Percentiles rank a stretch among this genome's conserved stretches.
phyloP scores from a whole-genome alignment of 2,113 vertebrate species.

The Taxidea taxus region DNA sequence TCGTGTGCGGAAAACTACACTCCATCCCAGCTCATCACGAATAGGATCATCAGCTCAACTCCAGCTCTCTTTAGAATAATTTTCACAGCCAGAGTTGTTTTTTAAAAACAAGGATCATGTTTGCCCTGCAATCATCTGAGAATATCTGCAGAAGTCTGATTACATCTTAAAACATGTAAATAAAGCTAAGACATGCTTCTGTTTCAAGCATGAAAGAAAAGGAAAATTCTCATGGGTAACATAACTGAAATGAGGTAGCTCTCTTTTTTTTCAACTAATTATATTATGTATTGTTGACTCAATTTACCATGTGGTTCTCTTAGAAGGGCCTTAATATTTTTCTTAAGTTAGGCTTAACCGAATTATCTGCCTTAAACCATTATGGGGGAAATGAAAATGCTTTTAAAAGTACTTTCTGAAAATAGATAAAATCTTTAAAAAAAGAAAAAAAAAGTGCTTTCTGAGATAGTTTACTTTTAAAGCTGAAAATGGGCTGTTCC shows the following conservation, averaged over 20 bases:
- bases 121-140: not conserved
- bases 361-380: not conserved
- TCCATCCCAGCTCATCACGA: not conserved
- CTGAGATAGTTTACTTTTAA: not conserved
- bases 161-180: not conserved
- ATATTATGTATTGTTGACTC: not conserved
- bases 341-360: not conserved
- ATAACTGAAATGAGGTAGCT: not conserved
- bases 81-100: not conserved
- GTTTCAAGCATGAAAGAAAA: not conserved
- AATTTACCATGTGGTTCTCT: not conserved
- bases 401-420: not conserved
- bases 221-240: not conserved
- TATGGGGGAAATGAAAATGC: not conserved
- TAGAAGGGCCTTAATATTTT: not conserved
- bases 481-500: not conserved
- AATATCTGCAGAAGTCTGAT: not conserved
- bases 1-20: not conserved
- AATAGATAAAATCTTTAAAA: too few species aligned
- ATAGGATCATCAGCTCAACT: not conserved
- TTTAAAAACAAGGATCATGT: not conserved
- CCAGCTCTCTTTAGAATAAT: not conserved
- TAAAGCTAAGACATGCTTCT: not conserved
- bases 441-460: not conserved
- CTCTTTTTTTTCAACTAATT: slow-evolving; percentile 24